A percentile compares a stretch with the other conserved stretches of the same genome.
phyloP scores from a whole-genome alignment of 2,797 vertebrate genomes.

The Falco rusticolus region DNA sequence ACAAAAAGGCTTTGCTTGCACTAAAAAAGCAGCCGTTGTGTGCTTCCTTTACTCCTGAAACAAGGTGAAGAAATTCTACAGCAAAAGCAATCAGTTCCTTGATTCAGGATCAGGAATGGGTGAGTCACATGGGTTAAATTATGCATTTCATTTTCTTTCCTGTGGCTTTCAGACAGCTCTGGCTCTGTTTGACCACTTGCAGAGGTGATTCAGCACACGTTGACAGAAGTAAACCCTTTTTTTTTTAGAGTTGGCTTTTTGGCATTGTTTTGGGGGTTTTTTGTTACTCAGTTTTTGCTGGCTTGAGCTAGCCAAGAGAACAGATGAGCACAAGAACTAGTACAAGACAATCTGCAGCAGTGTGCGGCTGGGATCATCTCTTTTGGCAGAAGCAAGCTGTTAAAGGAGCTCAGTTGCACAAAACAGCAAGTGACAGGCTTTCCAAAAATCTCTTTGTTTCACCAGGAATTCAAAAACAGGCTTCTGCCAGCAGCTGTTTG shows the following conservation, averaged over 20 bases:
- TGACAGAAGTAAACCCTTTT: not conserved
- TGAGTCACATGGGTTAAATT: not conserved
- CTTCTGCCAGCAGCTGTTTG: conserved; percentile 44
- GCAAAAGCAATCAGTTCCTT: not conserved
- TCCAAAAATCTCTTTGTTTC: conserved; percentile 57
- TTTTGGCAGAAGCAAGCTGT: conserved; percentile 37
- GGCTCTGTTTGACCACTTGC: not conserved
- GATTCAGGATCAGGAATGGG: not conserved
- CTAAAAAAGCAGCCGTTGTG: not conserved
- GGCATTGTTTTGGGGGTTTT: rapidly evolving
- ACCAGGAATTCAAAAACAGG: conserved; percentile 40
- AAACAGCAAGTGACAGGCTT: conserved; percentile 48
- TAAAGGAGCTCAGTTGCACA: conserved; percentile 47
- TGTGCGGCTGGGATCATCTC: not conserved
- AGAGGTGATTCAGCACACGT: not conserved
- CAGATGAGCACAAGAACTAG: not conserved
- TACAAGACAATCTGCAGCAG: not conserved
- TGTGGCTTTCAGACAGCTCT: not conserved
- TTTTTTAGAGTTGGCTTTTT: not conserved
- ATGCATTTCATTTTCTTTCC: not conserved
- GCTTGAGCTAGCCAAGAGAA: not conserved
- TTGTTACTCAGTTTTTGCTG: not conserved
- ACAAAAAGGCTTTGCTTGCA: not conserved
- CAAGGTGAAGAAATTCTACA: not conserved
- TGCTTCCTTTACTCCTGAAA: not conserved